Evolutionary conservation across 2,888 invertebrate species (phyloP), one percentile per base, ranked within the genome.

Genomic region (Aporophyla nigra): DNA sequence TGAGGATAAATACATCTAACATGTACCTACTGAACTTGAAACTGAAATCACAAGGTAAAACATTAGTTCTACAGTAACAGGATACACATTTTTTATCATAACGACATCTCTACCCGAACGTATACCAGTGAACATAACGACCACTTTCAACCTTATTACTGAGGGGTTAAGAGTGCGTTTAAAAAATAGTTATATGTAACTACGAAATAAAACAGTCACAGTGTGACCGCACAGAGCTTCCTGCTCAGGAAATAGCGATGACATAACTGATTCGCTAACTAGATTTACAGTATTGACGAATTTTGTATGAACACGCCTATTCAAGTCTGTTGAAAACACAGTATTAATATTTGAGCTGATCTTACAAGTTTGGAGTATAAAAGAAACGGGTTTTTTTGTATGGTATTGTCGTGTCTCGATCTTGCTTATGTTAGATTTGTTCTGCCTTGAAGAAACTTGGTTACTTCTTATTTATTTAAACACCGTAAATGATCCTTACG

Each of bases 201-300:
- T 27, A 78, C 62, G 51, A 49, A 49, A 71, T 71, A 76, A 66
- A 68, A 72, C 51, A 51, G 59, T 56, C 68, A 9, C 3, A 66
- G 72, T 85, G 71, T 72, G 71, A 65, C 62, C 72, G 62, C 74
- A 61, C 40, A 33, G 27, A n/a, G 62, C 75, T 85, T 85, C 85
- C 85, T 86, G 85, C 49, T 78, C 58, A 27, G 33, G 46, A 84
- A 80, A 86, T 85, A 86, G 43, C 63, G 68, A 84, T 85, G 84
- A 85, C 78, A 81, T 78, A 83, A 85, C 62, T 61, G 59, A 69
- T 54, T 53, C 54, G 71, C 49, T 51, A 14, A 53, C 43, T 65
- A 66, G 46, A 16, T 54, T 63, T 24, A 19, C 3, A 40, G 51
- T 49, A 69, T 82, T 82, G 74, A 71, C 43, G 74, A 62, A 74